Evolutionary conservation across 1,140 invertebrate genomes (phyloP).

Genomic region (Drosophila rufa): DNA sequence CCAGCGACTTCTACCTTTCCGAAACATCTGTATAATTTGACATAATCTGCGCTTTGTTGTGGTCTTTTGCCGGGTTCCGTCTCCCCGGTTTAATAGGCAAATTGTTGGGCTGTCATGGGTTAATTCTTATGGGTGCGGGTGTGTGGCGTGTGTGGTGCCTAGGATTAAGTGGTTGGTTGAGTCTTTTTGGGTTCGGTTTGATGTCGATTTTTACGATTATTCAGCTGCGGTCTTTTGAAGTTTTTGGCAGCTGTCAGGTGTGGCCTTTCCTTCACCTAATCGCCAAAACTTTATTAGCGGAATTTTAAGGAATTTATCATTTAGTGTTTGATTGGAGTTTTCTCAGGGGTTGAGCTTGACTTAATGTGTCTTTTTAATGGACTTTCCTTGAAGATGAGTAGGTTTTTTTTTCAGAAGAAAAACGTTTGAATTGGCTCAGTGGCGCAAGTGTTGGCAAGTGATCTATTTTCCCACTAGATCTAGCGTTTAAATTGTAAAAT

Average conservation of each 20-base stretch:
- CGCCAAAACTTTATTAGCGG: constrained; percentile 18
- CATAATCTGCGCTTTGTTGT: constrained; percentile 78
- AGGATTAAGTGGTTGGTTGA: constrained; percentile 40
- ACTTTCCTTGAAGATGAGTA: background rate
- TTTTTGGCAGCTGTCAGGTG: constrained; percentile 57
- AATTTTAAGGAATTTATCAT: background rate
- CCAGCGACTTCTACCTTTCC: constrained; percentile 42
- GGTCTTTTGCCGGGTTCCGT: constrained; percentile 33
- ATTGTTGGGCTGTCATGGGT: constrained; percentile 44
- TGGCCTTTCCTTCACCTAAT: constrained; percentile 15
- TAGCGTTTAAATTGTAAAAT: too few species aligned
- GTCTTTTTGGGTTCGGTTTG: constrained; percentile 28
- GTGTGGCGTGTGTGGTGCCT: constrained; percentile 31
- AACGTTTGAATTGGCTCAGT: too few species aligned
- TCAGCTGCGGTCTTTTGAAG: constrained; percentile 51
- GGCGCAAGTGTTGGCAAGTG: too few species aligned
- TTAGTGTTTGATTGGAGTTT: constrained; percentile 4
- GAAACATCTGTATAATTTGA: constrained; percentile 79
- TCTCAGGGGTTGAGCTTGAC: background rate
- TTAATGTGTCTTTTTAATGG: background rate
- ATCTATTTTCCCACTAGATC: too few species aligned
- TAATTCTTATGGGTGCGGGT: constrained; percentile 31
- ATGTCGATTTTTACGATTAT: constrained; percentile 57
- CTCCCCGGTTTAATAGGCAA: constrained; percentile 49
- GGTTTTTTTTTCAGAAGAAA: background rate